Base-by-base conservation (phyloP, 2,888 invertebrate genomes). In the Latheticus oryzae region DNA sequence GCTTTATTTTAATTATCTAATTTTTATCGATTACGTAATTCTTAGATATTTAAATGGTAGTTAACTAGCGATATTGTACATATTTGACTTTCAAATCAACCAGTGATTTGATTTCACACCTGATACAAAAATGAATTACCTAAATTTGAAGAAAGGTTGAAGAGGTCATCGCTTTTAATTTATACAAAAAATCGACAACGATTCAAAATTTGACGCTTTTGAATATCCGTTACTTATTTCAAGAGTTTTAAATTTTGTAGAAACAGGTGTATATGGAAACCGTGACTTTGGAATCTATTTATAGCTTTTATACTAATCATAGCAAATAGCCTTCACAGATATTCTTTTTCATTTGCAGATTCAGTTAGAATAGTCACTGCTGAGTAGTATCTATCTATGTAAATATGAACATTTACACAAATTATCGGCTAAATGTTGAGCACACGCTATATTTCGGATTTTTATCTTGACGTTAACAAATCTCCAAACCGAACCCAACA, bases 291-390 rank as follows among this genome's bases (percentile, higher is more conserved):
- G n/a, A n/a, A n/a, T n/a, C n/a, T n/a, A n/a, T n/a, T n/a, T n/a
- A n/a, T n/a, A n/a, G n/a, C n/a, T n/a, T n/a, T n/a, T n/a, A n/a
- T n/a, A n/a, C n/a, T n/a, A n/a, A n/a, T n/a, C n/a, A n/a, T n/a
- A n/a, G n/a, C n/a, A n/a, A n/a, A n/a, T n/a, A n/a, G n/a, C n/a
- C n/a, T n/a, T n/a, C n/a, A n/a, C n/a, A n/a, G n/a, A n/a, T n/a
- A n/a, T n/a, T n/a, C n/a, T n/a, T n/a, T 8, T 9, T n/a, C 24
- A 33, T 48, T 35, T 35, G 12, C 11, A 23, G 5, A 38, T 38
- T 28, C 38, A 26, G 38, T 51, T 48, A 48, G 21, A 24, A 35
- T n/a, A n/a, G n/a, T n/a, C n/a, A n/a, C n/a, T n/a, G n/a, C n/a
- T n/a, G n/a, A n/a, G n/a, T n/a, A n/a, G n/a, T n/a, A n/a, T n/a